Base-by-base conservation (phyloP, 1,140 invertebrate species). In the Bombus consobrinus region DNA sequence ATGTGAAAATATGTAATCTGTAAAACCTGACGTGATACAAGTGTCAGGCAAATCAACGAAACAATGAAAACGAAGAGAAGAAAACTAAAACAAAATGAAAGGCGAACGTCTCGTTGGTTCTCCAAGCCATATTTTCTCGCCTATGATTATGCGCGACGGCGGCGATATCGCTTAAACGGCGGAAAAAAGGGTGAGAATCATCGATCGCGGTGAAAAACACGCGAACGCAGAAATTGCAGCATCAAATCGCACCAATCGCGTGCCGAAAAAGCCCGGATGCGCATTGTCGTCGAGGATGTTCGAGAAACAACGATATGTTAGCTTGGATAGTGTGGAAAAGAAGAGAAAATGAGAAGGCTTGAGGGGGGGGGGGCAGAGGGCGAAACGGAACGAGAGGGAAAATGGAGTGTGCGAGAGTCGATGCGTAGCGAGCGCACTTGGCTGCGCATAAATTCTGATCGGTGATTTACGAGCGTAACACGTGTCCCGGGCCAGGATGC, bases 241-340 rank as follows among this genome's bases (percentile, higher is more conserved):
- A 1, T 1, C 18, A 34, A 68, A 37, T 22, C 25, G 18, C 22
- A 37, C 25, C 34, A 2, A 85, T 80, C 43, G 39, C 22, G 25
- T 62, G 25, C 32, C 32, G 32, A 85, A 85, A 80, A 80, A 2
- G 47, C 5, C 47, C 68, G 76, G 83, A 85, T 85, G 53, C 39
- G 68, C 47, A 64, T 80, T 53, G 76, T 72, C 57, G 32, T 25
- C 34, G 28, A 15, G 13, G 18, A 43, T 47, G 53, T 62, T 78
- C 15, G n/a, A 28, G 47, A 66, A 72, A 85, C 64, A 72, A 80
- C 83, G 39, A 80, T 72, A 72, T 15, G 66, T 72, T 72, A 25
- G 12, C 22, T 41, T 4, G 3, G 10, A 77, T 32, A 69, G 69
- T 9, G 64, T 37, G 25, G 2, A 34, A 3, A 22, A 64, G 32